Evolutionary conservation across 2,888 invertebrate genomes (phyloP).

Genomic region (Drosophila quasianomalipes): DNA sequence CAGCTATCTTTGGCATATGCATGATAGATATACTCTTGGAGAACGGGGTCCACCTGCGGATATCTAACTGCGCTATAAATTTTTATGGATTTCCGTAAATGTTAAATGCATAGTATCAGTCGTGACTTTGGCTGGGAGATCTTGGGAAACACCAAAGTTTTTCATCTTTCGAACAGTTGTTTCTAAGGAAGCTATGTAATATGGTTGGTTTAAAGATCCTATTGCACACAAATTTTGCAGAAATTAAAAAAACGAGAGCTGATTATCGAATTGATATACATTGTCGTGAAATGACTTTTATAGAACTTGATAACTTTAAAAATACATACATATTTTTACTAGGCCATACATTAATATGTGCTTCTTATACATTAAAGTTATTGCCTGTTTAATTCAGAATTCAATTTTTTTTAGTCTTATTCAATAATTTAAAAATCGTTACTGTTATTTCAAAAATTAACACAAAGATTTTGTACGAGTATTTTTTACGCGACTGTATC

Average conservation of each 20-base stretch:
- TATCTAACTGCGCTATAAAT: not conserved
- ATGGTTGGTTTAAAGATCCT: not conserved
- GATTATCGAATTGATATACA: not conserved
- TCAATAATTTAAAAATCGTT: too few species aligned
- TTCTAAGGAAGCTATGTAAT: not conserved
- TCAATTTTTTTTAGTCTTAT: too few species aligned
- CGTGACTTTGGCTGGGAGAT: not conserved
- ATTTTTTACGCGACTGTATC: not conserved
- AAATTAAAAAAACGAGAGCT: not conserved
- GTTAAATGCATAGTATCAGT: not conserved
- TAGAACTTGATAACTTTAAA: too few species aligned
- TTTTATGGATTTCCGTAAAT: not conserved
- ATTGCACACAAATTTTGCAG: not conserved
- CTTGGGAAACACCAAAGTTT: not conserved
- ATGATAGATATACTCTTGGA: too few species aligned
- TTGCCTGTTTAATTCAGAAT: too few species aligned
- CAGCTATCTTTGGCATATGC: not conserved
- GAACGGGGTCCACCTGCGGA: too few species aligned
- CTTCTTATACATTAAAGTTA: not conserved
- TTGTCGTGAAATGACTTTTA: too few species aligned
- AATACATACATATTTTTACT: too few species aligned
- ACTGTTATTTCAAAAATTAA: not conserved
- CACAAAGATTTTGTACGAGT: not conserved
- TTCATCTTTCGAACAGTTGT: not conserved
- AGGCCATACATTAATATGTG: not conserved